These are phyloP conservation scores for Sebastes minor DNA, from an alignment of 2,797 vertebrate species.

Conservation along the genomic window DNA sequence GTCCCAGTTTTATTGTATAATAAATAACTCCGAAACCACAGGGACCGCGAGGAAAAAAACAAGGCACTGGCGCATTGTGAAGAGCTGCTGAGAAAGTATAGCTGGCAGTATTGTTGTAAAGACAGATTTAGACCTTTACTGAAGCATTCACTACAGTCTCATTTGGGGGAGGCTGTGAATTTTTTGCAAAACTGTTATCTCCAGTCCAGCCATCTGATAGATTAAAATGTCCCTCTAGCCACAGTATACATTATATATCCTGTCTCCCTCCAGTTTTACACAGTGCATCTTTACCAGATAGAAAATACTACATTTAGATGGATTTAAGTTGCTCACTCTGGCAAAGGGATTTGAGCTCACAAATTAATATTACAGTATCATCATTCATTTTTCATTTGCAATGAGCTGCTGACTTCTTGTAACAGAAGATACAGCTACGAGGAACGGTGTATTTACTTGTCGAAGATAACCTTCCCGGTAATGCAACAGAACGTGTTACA, in stretches of 20 bases:
- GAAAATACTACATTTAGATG: not conserved
- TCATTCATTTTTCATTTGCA: not conserved
- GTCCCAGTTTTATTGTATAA: slow-evolving; percentile 51
- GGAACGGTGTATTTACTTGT: not conserved
- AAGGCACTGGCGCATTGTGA: slow-evolving; percentile 23
- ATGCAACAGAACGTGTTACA: not conserved
- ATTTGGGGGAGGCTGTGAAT: slow-evolving; percentile 32
- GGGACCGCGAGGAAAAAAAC: slow-evolving; percentile 26
- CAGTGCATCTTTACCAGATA: not conserved
- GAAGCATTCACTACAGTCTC: slow-evolving; percentile 16
- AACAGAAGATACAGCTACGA: not conserved
- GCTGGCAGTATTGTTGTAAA: slow-evolving; percentile 48
- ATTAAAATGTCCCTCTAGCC: slow-evolving; percentile 8
- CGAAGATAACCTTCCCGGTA: not conserved
- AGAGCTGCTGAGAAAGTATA: slow-evolving; percentile 24
- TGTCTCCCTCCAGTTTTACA: not conserved
- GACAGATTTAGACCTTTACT: slow-evolving; percentile 47
- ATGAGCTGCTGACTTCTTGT: not conserved
- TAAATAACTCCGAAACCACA: slow-evolving; percentile 53
- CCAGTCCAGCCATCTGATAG: slow-evolving; percentile 28
- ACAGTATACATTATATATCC: not conserved
- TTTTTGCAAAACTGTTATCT: slow-evolving; percentile 38
- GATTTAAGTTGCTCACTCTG: not conserved
- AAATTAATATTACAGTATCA: not conserved
- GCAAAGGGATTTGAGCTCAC: not conserved